phyloP scores from a whole-genome alignment of 2,113 vertebrate genomes.

The Cryptotis parvus region DNA sequence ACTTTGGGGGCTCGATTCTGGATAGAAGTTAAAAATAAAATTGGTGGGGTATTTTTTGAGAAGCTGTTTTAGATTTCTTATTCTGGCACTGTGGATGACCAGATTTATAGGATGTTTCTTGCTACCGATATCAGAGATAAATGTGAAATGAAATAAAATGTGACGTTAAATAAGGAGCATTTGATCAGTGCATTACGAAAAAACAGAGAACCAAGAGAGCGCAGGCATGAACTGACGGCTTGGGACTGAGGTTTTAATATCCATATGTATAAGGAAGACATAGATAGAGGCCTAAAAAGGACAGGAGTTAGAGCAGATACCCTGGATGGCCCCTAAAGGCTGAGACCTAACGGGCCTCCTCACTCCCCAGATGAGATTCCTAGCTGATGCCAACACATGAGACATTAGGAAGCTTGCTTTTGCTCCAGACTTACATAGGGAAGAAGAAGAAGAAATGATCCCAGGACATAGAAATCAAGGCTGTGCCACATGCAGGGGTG shows the following conservation, averaged over 20 bases:
- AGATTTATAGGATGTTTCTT: not conserved
- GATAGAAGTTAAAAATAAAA: slow-evolving; percentile 51
- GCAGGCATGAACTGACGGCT: no score
- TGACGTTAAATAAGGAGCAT: not conserved
- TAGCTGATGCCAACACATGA: not conserved
- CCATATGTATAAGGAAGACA: not conserved
- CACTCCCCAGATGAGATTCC: not conserved
- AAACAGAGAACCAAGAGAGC: not conserved
- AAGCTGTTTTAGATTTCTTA: not conserved
- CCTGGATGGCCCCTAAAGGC: no score
- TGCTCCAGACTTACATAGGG: not conserved
- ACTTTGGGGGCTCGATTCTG: not conserved
- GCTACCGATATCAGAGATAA: not conserved
- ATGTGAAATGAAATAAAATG: not conserved
- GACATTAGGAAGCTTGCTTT: not conserved
- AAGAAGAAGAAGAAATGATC: not conserved
- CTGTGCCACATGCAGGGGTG: not conserved
- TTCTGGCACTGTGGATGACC: not conserved
- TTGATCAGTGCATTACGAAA: not conserved
- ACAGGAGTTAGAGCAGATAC: not conserved
- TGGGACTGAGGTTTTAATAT: not conserved
- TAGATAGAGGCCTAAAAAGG: rapidly evolving
- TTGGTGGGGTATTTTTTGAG: not conserved
- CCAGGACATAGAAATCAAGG: not conserved
- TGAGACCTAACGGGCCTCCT: not conserved